phyloP scores from a whole-genome alignment of 2,888 invertebrate genomes.

The Dryadula phaetusa region DNA sequence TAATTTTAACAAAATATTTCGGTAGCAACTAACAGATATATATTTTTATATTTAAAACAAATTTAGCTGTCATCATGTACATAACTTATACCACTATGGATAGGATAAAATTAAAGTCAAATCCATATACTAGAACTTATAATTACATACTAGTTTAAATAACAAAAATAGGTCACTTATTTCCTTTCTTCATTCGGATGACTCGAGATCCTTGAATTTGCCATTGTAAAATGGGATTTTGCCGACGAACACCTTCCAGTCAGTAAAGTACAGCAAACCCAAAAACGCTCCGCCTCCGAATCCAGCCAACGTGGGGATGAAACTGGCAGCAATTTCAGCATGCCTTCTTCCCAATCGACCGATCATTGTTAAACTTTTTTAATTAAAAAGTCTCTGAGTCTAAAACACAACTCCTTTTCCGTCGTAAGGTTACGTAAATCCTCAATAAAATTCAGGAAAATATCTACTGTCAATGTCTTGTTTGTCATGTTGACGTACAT shows the following conservation, averaged over 20 bases:
- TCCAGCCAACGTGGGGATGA: constrained; percentile 83
- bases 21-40: no score
- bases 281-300: constrained; percentile 88
- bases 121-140: constrained; percentile 47
- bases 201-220: constrained; percentile 85
- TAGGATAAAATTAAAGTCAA: constrained; percentile 32
- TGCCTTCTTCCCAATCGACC: constrained; percentile 86
- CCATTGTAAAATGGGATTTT: constrained; percentile 90
- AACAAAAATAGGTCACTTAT: constrained; percentile 44
- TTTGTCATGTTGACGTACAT: background rate
- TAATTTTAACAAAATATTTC: background rate
- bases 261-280: constrained; percentile 88
- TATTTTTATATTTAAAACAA: background rate
- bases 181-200: constrained; percentile 54
- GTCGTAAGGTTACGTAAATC: constrained; percentile 8
- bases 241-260: constrained; percentile 90
- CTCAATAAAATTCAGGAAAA: background rate
- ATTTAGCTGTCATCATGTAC: background rate
- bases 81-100: background rate
- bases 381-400: background rate
- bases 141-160: constrained; percentile 51
- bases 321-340: constrained; percentile 78
- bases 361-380: constrained; percentile 58
- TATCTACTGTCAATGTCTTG: background rate
- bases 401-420: background rate